Evolutionary conservation across 2,888 invertebrate species (phyloP).

Genomic region (Ectobius pallidus): DNA sequence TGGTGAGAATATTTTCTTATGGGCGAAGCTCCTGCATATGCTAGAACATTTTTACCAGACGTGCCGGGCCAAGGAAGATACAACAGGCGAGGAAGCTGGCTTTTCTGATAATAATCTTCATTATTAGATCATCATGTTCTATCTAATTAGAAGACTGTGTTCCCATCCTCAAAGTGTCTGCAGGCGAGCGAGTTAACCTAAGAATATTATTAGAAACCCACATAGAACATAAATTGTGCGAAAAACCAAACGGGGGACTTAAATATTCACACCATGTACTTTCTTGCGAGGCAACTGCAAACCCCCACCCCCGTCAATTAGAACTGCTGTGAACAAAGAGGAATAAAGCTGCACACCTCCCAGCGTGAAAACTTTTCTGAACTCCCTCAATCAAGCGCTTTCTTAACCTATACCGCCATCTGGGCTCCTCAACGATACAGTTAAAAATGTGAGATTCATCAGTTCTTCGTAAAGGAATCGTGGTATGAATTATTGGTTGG

Average conservation of each 20-base stretch:
- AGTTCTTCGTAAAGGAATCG: too few species aligned
- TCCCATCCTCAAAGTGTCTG: conserved; percentile 18
- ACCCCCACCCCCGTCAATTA: conserved; percentile 19
- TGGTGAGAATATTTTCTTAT: too few species aligned
- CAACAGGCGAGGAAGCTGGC: not conserved
- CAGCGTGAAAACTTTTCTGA: too few species aligned
- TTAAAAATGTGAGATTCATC: too few species aligned
- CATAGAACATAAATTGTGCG: conserved; percentile 26
- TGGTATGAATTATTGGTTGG: too few species aligned
- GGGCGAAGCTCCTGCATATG: too few species aligned
- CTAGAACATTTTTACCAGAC: too few species aligned
- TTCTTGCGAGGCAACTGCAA: conserved; percentile 17
- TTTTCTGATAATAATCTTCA: not conserved
- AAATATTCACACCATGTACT: conserved; percentile 30
- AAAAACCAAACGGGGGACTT: conserved; percentile 26
- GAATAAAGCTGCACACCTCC: not conserved
- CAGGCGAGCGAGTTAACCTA: not conserved
- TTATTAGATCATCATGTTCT: conserved; percentile 14
- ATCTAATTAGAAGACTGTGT: conserved; percentile 20
- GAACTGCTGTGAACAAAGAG: conserved; percentile 21
- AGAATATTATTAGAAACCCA: conserved; percentile 31
- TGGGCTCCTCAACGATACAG: too few species aligned
- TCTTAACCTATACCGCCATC: too few species aligned
- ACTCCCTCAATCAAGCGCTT: too few species aligned
- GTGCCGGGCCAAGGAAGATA: too few species aligned